These are phyloP conservation scores for Cardiocondyla obscurior DNA, from an alignment of 1,140 invertebrate species.

Conservation along the genomic window DNA sequence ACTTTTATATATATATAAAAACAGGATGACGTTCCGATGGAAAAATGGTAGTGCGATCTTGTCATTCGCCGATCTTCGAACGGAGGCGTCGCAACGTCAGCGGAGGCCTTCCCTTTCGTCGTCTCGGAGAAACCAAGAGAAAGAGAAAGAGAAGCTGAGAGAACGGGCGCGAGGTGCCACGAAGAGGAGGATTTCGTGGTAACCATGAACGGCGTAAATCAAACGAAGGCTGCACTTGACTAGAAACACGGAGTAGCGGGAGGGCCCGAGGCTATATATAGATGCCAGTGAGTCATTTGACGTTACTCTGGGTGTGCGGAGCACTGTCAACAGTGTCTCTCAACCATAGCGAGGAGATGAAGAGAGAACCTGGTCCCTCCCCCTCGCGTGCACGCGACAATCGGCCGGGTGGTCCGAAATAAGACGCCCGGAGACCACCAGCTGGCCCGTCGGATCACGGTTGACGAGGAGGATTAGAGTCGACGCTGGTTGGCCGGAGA, in stretches of 20 bases:
- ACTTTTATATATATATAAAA: neutral
- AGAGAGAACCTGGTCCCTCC: slow-evolving; percentile 22
- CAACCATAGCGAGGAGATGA: slow-evolving; percentile 58
- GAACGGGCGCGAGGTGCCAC: slow-evolving; percentile 50
- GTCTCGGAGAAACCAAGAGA: slow-evolving; percentile 42
- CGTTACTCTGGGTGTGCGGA: slow-evolving; percentile 68
- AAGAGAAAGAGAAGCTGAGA: slow-evolving; percentile 39
- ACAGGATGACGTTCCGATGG: neutral
- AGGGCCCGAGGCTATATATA: slow-evolving; percentile 74
- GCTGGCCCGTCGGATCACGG: slow-evolving; percentile 39
- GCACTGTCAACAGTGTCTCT: slow-evolving; percentile 77
- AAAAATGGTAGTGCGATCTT: too few species aligned
- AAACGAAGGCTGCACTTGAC: slow-evolving; percentile 78
- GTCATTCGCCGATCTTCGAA: slow-evolving; percentile 4
- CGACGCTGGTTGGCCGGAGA: slow-evolving; percentile 21
- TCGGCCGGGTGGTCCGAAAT: slow-evolving; percentile 55
- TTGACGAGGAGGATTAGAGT: slow-evolving; percentile 41
- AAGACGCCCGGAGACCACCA: slow-evolving; percentile 47
- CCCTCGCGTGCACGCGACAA: slow-evolving; percentile 35
- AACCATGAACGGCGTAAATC: slow-evolving; percentile 77
- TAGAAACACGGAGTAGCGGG: slow-evolving; percentile 77
- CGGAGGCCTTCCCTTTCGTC: slow-evolving; percentile 13
- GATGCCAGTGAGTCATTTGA: slow-evolving; percentile 76
- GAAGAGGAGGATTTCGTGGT: slow-evolving; percentile 72
- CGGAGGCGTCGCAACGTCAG: slow-evolving; percentile 26